Evolutionary conservation across 2,113 vertebrate species (phyloP).

Genomic region (Myrmophylax atrothorax): DNA sequence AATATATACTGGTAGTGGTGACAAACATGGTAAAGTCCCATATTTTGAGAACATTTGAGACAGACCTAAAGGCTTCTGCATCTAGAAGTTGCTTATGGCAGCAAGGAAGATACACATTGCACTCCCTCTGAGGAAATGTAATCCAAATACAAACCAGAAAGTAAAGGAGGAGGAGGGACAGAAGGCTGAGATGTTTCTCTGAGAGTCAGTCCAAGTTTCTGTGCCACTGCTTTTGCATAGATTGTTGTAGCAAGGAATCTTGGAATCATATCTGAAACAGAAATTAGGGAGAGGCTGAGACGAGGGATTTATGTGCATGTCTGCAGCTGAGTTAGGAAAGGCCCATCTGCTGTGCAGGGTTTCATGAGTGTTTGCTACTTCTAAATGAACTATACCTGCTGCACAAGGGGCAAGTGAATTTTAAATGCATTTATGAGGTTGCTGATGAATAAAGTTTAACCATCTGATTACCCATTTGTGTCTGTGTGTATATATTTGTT

Average conservation of each 20-base stretch:
- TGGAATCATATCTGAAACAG: background rate
- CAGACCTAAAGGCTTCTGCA: background rate
- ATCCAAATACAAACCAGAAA: background rate
- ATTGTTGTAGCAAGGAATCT: background rate
- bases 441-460: background rate
- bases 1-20: background rate
- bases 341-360: background rate
- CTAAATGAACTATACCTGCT: background rate
- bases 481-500: background rate
- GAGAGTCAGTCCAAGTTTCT: background rate
- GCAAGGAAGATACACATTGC: background rate
- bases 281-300: background rate
- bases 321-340: constrained; percentile 2
- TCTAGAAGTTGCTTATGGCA: background rate
- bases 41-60: background rate
- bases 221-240: background rate
- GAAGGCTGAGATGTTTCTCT: background rate
- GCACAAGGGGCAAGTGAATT: background rate
- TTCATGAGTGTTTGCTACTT: constrained; percentile 10
- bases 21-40: background rate
- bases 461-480: background rate
- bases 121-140: background rate
- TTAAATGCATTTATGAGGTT: background rate
- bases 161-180: background rate
- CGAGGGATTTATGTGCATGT: background rate